These are phyloP conservation scores for Graptemys geographica DNA, from an alignment of 2,797 vertebrate genomes.

Conservation along the genomic window DNA sequence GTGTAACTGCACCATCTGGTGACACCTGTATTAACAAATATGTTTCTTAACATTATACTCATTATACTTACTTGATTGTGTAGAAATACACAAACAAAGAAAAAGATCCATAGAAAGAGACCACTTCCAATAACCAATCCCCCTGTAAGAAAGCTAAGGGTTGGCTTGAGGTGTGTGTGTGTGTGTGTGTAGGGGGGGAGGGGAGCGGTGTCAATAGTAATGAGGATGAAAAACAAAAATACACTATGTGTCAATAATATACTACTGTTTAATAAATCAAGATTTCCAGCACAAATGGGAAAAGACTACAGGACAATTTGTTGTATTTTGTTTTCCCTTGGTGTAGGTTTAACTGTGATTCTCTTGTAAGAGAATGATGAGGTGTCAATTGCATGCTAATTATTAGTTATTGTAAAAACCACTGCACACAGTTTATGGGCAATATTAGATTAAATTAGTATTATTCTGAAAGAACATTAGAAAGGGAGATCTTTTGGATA, in stretches of 20 bases:
- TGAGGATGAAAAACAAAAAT: background rate
- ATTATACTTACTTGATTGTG: background rate
- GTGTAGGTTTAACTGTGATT: background rate
- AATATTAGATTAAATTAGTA: background rate
- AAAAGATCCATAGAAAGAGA: background rate
- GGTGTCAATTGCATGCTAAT: background rate
- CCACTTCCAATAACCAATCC: background rate
- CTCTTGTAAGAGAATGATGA: background rate
- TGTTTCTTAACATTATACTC: background rate
- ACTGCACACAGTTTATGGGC: background rate
- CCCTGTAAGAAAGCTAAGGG: background rate
- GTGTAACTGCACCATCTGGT: fast-evolving
- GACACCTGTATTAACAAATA: background rate
- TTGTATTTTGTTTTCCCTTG: background rate
- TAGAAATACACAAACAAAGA: fast-evolving
- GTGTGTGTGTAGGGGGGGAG: fast-evolving
- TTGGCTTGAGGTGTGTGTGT: background rate
- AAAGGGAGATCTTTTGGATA: background rate
- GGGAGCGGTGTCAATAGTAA: fast-evolving
- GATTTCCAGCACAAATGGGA: background rate
- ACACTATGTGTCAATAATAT: background rate
- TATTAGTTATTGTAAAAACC: fast-evolving
- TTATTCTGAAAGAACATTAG: too few species aligned
- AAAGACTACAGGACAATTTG: background rate
- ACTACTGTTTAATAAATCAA: background rate